Evolutionary conservation across 2,888 invertebrate species (phyloP).

Genomic region (Ophion slaviceki): DNA sequence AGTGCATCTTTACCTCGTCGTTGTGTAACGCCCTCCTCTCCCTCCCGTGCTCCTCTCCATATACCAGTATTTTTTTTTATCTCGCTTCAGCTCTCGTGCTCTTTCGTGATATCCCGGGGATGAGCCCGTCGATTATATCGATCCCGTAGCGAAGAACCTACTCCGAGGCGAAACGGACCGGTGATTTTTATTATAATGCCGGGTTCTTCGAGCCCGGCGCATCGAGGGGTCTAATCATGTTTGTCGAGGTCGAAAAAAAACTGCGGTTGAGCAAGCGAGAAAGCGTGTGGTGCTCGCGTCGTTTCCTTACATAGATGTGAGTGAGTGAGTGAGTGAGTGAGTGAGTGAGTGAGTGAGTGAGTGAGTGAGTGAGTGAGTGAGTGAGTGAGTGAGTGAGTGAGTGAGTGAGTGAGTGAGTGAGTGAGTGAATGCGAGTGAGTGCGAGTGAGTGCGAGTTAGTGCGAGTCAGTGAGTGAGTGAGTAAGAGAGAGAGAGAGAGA

Average conservation of each 20-base stretch:
- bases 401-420: constrained; percentile 7
- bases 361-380: constrained; percentile 13
- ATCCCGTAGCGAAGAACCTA: constrained; percentile 38
- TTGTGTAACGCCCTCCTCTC: constrained; percentile 29
- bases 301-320: constrained; percentile 27
- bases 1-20: constrained; percentile 47
- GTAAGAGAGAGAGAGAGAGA: constrained; percentile 46
- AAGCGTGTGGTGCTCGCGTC: constrained; percentile 22
- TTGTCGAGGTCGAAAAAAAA: constrained; percentile 44
- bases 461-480: not conserved
- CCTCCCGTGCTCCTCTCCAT: constrained; percentile 3
- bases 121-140: constrained; percentile 43
- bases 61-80: constrained; percentile 36
- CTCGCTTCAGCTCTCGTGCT: constrained; percentile 30
- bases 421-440: constrained; percentile 14
- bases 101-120: constrained; percentile 16
- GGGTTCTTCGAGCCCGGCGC: constrained; percentile 34
- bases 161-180: constrained; percentile 30
- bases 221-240: constrained; percentile 52
- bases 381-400: not conserved
- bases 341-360: constrained; percentile 4
- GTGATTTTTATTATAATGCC: constrained; percentile 52
- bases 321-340: not conserved
- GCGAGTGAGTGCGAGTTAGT: not conserved
- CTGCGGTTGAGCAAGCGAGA: constrained; percentile 48